These are phyloP conservation scores for Acrossocheilus fasciatus DNA, from an alignment of 2,797 vertebrate species.

Conservation along the genomic window DNA sequence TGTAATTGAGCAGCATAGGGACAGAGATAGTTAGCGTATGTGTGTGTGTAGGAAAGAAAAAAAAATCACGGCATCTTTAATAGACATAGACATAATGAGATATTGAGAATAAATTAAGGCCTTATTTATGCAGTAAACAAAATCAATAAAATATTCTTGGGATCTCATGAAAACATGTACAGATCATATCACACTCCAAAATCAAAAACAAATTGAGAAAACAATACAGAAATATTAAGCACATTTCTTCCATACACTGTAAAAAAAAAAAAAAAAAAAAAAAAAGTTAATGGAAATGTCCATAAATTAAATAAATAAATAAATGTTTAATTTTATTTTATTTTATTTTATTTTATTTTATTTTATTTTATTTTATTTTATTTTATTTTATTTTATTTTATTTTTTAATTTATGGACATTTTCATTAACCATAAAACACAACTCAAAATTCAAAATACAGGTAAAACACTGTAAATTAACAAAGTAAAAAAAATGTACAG, in stretches of 20 bases:
- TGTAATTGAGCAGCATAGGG: constrained; percentile 52
- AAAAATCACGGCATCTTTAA: constrained; percentile 23
- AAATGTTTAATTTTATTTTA: neutral
- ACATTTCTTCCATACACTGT: neutral
- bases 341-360: neutral
- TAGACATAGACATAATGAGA: neutral
- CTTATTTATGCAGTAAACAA: neutral
- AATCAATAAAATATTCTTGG: neutral
- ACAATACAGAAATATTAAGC: neutral
- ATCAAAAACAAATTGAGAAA: neutral
- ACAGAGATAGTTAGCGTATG: constrained; percentile 29
- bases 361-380: neutral
- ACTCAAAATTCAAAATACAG: no score
- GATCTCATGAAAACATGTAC: neutral
- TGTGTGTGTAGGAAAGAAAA: constrained; percentile 48
- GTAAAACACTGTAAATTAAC: no score
- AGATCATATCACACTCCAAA: neutral
- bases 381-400: neutral
- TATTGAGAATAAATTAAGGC: neutral
- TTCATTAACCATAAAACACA: no score
- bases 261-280: neutral
- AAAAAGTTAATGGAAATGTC: neutral
- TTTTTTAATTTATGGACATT: neutral
- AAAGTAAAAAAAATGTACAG: no score
- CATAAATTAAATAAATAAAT: neutral